phyloP scores from a whole-genome alignment of 1,140 invertebrate genomes.

The Saccostrea echinata region DNA sequence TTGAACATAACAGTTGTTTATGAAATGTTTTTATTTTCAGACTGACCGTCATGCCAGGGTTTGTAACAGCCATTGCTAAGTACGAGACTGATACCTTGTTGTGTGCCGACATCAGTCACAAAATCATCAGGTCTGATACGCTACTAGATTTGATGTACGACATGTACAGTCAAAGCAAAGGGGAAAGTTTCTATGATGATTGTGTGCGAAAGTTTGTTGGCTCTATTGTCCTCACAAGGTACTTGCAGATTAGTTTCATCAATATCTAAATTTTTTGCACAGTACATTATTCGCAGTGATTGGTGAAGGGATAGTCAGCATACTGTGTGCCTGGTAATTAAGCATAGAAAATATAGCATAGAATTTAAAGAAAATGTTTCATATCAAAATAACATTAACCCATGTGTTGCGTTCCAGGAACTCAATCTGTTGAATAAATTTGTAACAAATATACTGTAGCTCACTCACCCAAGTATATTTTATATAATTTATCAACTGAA shows the following conservation, averaged over 20 bases:
- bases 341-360: no score
- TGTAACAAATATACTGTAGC: no score
- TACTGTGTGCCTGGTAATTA: no score
- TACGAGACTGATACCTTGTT: slow-evolving; percentile 92
- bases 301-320: no score
- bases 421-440: no score
- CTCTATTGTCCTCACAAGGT: slow-evolving; percentile 88
- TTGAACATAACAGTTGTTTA: neutral
- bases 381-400: no score
- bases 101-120: slow-evolving; percentile 88
- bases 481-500: no score
- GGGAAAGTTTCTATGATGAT: slow-evolving; percentile 80
- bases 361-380: no score
- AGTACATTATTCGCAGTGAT: no score
- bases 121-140: slow-evolving; percentile 88
- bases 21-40: slow-evolving; percentile 34
- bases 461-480: no score
- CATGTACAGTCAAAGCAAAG: slow-evolving; percentile 70
- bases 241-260: neutral
- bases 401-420: no score
- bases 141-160: slow-evolving; percentile 88
- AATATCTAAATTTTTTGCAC: neutral
- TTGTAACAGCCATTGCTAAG: slow-evolving; percentile 90
- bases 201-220: slow-evolving; percentile 85
- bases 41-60: slow-evolving; percentile 88